phyloP scores from a whole-genome alignment of 2,797 vertebrate genomes.

The Diceros bicornis region DNA sequence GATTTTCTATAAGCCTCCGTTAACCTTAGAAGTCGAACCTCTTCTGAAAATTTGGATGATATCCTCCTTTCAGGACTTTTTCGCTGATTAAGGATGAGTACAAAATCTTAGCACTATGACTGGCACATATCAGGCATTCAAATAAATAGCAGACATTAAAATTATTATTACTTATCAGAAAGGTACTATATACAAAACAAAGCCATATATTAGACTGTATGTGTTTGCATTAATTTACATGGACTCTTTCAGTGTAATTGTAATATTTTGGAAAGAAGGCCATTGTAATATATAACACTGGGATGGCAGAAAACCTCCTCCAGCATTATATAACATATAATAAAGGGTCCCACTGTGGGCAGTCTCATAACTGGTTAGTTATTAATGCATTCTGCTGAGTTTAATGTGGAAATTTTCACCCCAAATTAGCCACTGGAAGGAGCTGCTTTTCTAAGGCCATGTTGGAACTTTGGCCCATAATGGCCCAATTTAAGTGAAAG shows the following conservation, averaged over 20 bases:
- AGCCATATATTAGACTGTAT: not conserved
- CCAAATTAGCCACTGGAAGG: not conserved
- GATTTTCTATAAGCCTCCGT: not conserved
- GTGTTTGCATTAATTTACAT: not conserved
- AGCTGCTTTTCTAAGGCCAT: not conserved
- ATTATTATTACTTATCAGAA: not conserved
- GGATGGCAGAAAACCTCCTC: not conserved
- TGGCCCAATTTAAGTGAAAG: not conserved
- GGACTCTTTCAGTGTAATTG: not conserved
- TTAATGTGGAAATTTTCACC: not conserved
- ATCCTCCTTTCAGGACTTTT: not conserved
- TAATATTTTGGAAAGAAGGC: conserved; percentile 16
- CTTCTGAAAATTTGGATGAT: not conserved
- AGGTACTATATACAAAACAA: not conserved
- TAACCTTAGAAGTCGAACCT: not conserved
- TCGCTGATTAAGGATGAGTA: not conserved
- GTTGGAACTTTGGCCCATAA: not conserved
- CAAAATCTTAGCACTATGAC: not conserved
- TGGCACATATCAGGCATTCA: not conserved
- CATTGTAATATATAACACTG: not conserved
- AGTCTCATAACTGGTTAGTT: not conserved
- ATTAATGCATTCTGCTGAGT: not conserved
- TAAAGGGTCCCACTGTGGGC: not conserved
- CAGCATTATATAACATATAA: not conserved
- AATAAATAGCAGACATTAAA: not conserved